Evolutionary conservation across 2,888 invertebrate species (phyloP), one percentile per base, ranked within the genome.

Genomic region (Lithodes maja): DNA sequence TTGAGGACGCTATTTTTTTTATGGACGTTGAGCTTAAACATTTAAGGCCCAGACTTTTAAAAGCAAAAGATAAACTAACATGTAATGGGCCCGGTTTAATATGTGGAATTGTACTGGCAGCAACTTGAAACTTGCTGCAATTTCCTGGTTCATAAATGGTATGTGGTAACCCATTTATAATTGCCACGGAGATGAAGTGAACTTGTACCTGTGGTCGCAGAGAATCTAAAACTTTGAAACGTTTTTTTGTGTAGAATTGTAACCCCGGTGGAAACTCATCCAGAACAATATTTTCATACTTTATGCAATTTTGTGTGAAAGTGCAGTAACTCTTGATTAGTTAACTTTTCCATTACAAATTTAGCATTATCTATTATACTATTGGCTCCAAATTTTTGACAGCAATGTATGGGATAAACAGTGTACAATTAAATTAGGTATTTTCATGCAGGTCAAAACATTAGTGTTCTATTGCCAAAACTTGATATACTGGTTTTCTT

Each of bases 1-100:
- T 12, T 74, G 86, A 81, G 86, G 86, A 86, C 86, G 86, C 86
- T 86, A 7, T 33, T 12, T 82, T 33, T 69, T 74, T 53, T 53
- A 49, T 55, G 33, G 61, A 61, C 49, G 15, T 49, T 3, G 81
- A 82, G 55, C 55, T 54, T 83, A 17, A 55, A 55, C 74, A 79
- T 75, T 75, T 74, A 17, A 68, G 55, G 53, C 15, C 54, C 55
- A 53, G 75, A 52, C 75, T 74, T 75, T 75, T n/a, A 61, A 17
- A 12, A 54, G 75, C 53, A 74, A n/a, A 53, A 55, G 33, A 49
- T 33, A 33, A 79, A 33, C 15, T 49, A 33, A 50, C 50, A 15
- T 50, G 52, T 33, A 77, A 3, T 33, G 77, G 50, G 49, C 33
- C 79, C 2, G 33, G n/a, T 52, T 54, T 5, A 54, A 52, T 52